Percentiles rank a stretch among this genome's conserved stretches.
phyloP scores from a whole-genome alignment of 1,140 invertebrate genomes.

The Ceratitis capitata region DNA sequence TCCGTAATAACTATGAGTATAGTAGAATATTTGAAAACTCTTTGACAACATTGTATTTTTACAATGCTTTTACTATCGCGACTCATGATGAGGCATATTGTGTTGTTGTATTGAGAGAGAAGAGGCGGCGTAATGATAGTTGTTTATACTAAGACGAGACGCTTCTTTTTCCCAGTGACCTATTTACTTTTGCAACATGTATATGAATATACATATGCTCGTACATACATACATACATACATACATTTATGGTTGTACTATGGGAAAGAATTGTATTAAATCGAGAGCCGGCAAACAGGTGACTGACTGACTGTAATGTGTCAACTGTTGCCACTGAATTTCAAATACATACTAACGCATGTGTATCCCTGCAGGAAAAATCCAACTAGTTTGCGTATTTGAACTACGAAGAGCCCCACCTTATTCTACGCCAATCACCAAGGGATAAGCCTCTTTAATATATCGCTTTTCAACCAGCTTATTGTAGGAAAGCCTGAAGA shows the following conservation, averaged over 20 bases:
- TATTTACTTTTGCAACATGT: not conserved
- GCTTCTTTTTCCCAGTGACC: not conserved
- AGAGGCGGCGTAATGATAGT: not conserved
- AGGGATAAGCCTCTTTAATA: no score
- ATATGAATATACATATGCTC: not conserved
- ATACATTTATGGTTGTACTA: not conserved
- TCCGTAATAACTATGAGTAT: not conserved
- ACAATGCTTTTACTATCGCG: not conserved
- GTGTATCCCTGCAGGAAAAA: no score
- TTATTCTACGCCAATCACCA: no score
- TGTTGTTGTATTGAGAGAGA: no score
- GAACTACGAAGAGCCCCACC: no score
- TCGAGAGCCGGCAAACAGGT: not conserved
- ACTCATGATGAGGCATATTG: not conserved
- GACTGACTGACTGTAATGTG: no score
- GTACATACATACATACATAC: not conserved
- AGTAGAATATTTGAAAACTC: not conserved
- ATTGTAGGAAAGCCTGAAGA: no score
- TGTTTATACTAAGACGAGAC: not conserved
- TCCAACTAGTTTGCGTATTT: no score
- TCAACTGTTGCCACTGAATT: not conserved
- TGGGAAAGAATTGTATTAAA: not conserved
- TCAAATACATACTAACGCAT: not conserved
- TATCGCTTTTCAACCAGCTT: no score
- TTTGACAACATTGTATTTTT: not conserved